Percentiles rank a stretch among this genome's conserved stretches.
Evolutionary conservation across 1,140 invertebrate species (phyloP).

Genomic region (Sycophila sp.): DNA sequence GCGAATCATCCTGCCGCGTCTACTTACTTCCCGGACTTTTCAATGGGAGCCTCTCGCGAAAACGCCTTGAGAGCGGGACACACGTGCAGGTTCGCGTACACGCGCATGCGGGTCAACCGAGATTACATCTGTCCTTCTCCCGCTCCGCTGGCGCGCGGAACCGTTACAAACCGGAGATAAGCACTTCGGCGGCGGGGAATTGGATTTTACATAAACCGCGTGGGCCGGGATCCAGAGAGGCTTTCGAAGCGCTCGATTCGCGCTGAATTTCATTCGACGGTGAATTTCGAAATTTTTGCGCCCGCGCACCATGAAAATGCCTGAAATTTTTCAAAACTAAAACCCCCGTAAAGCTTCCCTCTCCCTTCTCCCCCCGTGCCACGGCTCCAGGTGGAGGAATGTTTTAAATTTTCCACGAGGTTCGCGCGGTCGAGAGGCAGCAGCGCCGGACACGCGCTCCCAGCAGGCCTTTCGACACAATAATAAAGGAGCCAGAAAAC

Average conservation of each 20-base stretch:
- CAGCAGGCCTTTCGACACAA: background rate
- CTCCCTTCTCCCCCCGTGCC: no score
- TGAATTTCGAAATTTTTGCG: background rate
- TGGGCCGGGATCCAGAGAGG: background rate
- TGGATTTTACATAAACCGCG: background rate
- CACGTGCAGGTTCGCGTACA: background rate
- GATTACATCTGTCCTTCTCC: slow-evolving; percentile 4
- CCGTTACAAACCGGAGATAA: background rate
- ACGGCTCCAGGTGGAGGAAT: no score
- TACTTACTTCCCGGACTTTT: background rate
- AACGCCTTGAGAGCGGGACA: background rate
- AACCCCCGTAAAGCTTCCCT: no score
- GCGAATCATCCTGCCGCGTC: background rate
- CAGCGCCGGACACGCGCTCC: no score
- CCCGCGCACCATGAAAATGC: no score
- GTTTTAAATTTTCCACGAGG: no score
- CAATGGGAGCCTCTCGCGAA: background rate
- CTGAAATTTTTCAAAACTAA: no score
- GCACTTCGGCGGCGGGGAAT: no score
- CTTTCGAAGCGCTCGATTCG: background rate
- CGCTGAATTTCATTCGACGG: background rate
- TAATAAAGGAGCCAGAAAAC: background rate
- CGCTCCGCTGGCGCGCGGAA: background rate
- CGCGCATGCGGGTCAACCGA: background rate
- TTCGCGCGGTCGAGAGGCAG: no score